These are phyloP conservation scores for Festucalex cinctus DNA, from an alignment of 2,113 vertebrate species.

Conservation along the genomic window DNA sequence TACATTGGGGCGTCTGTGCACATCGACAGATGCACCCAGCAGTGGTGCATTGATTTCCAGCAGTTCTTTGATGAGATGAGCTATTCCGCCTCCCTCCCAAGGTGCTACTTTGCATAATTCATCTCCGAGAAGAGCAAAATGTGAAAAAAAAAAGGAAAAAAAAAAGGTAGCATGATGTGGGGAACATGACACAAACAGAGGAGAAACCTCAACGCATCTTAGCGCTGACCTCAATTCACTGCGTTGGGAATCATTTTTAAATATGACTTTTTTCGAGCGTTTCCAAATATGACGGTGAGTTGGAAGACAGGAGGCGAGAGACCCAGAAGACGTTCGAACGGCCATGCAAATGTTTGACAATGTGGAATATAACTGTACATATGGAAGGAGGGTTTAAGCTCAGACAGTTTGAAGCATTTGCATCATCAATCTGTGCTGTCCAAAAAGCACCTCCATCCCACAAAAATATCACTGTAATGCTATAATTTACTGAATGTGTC, in stretches of 20 bases:
- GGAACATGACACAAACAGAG: conserved; percentile 52
- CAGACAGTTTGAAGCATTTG: conserved; percentile 17
- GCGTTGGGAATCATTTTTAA: conserved; percentile 44
- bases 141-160: conserved; percentile 59
- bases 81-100: conserved; percentile 70
- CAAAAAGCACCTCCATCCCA: neutral
- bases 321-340: conserved; percentile 35
- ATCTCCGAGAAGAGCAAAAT: conserved; percentile 65
- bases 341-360: conserved; percentile 53
- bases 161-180: conserved; percentile 46
- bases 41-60: conserved; percentile 72
- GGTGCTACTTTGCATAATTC: conserved; percentile 74
- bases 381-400: conserved; percentile 29
- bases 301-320: conserved; percentile 33
- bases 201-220: conserved; percentile 42
- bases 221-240: conserved; percentile 58
- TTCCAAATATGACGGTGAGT: conserved; percentile 31
- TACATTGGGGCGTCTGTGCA: conserved; percentile 39
- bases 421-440: conserved; percentile 14
- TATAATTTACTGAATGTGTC: neutral
- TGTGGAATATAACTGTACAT: conserved; percentile 32
- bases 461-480: neutral
- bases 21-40: conserved; percentile 58
- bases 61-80: conserved; percentile 73
- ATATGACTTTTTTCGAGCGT: conserved; percentile 50